phyloP scores from a whole-genome alignment of 2,888 invertebrate species.

The Epirrhoe tristata region DNA sequence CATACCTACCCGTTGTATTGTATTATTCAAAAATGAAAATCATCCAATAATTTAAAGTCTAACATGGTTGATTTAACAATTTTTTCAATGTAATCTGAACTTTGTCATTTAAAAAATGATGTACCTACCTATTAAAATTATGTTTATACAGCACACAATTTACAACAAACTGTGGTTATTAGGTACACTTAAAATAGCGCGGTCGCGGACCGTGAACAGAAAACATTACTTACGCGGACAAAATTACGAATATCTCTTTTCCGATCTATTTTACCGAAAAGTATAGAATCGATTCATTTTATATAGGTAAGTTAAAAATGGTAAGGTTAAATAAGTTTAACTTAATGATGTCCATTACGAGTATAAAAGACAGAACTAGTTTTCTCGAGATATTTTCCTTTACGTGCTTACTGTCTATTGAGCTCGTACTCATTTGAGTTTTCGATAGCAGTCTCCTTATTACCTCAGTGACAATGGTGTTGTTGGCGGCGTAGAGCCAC shows the following conservation, averaged over 20 bases:
- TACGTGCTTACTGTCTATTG: too few species aligned
- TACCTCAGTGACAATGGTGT: constrained; percentile 64
- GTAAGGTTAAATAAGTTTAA: too few species aligned
- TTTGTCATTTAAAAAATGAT: neutral
- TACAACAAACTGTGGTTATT: neutral
- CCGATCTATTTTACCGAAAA: too few species aligned
- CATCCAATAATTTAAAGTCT: neutral
- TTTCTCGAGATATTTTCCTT: too few species aligned
- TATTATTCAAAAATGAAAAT: neutral
- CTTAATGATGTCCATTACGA: too few species aligned
- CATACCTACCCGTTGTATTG: too few species aligned
- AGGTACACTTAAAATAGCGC: neutral
- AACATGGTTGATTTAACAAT: neutral
- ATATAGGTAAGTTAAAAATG: too few species aligned
- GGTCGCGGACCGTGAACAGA: neutral
- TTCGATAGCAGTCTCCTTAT: too few species aligned
- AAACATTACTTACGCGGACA: neutral
- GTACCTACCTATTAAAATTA: neutral
- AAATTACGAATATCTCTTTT: neutral
- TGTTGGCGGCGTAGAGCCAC: constrained; percentile 57
- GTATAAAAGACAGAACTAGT: too few species aligned
- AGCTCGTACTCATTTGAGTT: too few species aligned
- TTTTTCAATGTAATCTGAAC: neutral
- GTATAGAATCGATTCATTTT: too few species aligned
- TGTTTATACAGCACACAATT: neutral